Conservation (phyloP, 2,113 vertebrate species). For the Vidua chalybeata region DNA sequence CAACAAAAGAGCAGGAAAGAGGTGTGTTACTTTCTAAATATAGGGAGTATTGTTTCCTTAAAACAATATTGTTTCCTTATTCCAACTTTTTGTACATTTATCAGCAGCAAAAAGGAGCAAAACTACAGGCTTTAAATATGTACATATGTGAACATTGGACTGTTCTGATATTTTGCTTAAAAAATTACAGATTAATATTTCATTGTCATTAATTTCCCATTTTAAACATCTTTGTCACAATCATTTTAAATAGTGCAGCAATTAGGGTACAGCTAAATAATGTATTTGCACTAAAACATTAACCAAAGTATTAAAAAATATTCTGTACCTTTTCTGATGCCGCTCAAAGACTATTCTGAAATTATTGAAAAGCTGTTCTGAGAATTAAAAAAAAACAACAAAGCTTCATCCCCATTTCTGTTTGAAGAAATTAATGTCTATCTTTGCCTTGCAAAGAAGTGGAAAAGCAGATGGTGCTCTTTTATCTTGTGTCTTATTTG, state of each 20-base stretch:
- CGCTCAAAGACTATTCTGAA: not conserved
- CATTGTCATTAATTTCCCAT: not conserved
- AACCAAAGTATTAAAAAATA: not conserved
- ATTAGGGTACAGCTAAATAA: not conserved
- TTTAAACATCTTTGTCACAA: not conserved
- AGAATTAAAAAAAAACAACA: not conserved
- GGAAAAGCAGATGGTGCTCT: not conserved
- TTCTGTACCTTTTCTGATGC: not conserved
- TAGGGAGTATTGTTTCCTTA: not conserved
- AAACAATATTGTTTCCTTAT: not conserved
- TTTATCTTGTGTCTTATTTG: slow-evolving; percentile 20
- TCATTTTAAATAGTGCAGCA: not conserved
- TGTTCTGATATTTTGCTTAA: not conserved
- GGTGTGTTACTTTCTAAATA: not conserved
- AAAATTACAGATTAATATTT: not conserved
- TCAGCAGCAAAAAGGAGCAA: not conserved
- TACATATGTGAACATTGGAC: not conserved
- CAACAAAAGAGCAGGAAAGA: not conserved
- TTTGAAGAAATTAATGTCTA: not conserved
- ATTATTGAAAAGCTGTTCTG: not conserved
- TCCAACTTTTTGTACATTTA: not conserved
- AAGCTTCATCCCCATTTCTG: not conserved
- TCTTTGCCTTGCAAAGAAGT: not conserved
- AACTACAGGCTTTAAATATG: not conserved
- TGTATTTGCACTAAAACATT: not conserved